These are phyloP conservation scores for Amorpha juglandis DNA, from an alignment of 2,888 invertebrate genomes.

Conservation along the genomic window DNA sequence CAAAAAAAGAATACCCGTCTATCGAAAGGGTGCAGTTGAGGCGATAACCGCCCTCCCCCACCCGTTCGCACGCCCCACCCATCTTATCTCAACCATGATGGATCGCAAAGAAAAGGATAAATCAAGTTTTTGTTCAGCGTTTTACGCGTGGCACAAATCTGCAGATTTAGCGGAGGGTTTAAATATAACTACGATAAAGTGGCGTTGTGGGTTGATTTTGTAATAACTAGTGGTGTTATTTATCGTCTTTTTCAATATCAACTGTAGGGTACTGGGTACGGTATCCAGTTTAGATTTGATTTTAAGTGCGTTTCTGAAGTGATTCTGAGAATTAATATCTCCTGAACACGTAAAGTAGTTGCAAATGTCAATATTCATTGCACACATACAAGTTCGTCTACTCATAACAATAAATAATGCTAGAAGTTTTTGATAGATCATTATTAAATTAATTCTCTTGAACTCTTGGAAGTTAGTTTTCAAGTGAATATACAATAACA, in stretches of 20 bases:
- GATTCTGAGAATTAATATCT: too few species aligned
- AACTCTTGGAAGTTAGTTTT: too few species aligned
- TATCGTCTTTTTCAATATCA: background rate
- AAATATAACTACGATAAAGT: background rate
- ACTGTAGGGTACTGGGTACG: too few species aligned
- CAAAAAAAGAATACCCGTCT: constrained; percentile 26
- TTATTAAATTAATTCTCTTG: too few species aligned
- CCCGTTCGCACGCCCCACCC: constrained; percentile 35
- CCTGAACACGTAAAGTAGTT: too few species aligned
- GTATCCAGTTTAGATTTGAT: background rate
- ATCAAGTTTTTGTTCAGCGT: constrained; percentile 65
- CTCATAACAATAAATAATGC: too few species aligned
- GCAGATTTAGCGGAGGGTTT: background rate
- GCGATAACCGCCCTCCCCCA: constrained; percentile 17
- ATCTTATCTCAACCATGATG: constrained; percentile 69
- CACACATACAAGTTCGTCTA: too few species aligned
- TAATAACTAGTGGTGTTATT: background rate
- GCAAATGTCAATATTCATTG: too few species aligned
- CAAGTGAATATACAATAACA: too few species aligned
- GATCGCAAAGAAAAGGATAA: constrained; percentile 69
- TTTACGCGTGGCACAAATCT: constrained; percentile 44
- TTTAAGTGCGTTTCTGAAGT: too few species aligned
- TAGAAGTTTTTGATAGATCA: too few species aligned
- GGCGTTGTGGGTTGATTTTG: background rate
- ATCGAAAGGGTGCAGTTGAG: constrained; percentile 24